Percentiles rank a stretch among this genome's conserved stretches.
Evolutionary conservation across 1,140 invertebrate species (phyloP).

Genomic region (Sinonovacula constricta): DNA sequence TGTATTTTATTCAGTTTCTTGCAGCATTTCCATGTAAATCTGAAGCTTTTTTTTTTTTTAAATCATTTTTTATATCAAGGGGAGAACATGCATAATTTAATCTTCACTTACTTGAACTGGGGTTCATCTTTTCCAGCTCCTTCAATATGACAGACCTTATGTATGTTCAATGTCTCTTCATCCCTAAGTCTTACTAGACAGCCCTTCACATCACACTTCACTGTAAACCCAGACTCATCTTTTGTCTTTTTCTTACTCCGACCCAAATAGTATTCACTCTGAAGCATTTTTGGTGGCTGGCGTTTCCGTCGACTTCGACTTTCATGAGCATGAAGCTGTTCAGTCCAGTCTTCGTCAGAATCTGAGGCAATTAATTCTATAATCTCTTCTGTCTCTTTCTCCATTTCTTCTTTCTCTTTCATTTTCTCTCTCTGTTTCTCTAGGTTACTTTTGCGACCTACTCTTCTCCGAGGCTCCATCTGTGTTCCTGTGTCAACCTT

Average conservation of each 20-base stretch:
- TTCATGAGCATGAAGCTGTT: constrained; percentile 16
- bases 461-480: constrained; percentile 49
- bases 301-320: constrained; percentile 41
- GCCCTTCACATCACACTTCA: constrained; percentile 15
- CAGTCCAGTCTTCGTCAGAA: constrained; percentile 46
- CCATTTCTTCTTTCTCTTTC: no score
- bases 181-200: constrained; percentile 70
- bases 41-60: no score
- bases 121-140: constrained; percentile 1
- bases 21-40: no score
- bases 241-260: constrained; percentile 28
- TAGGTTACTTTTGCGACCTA: constrained; percentile 56
- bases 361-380: constrained; percentile 22
- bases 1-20: no score
- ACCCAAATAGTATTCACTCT: constrained; percentile 62
- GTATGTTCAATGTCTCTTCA: constrained; percentile 79
- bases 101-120: constrained; percentile 30
- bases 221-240: not conserved
- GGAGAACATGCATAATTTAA: no score
- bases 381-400: constrained; percentile 11
- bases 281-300: constrained; percentile 58
- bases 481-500: constrained; percentile 55
- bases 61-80: no score
- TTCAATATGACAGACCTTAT: constrained; percentile 81
- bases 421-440: constrained; percentile 20